Base-by-base conservation (phyloP, 2,113 vertebrate genomes). In the Bufo bufo region DNA sequence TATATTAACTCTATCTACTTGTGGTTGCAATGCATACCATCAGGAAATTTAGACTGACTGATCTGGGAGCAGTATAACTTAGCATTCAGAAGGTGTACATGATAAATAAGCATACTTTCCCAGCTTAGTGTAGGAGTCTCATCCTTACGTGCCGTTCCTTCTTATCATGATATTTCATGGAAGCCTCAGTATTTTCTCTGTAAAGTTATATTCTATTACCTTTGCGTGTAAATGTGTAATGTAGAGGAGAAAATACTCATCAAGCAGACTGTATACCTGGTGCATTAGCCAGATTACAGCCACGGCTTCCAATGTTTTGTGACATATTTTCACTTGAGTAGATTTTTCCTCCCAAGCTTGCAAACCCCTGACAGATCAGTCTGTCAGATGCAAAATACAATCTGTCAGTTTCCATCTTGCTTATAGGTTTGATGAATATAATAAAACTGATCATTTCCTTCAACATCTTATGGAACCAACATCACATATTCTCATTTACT, bases 371-470 rank as follows among this genome's bases (percentile, higher is more conserved):
- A 88, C 81, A 88, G 81, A 71, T 77, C 82, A 82, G 20, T 84
- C 80, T 88, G 87, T 65, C 87, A 88, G 80, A 84, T 59, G 54
- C 87, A 88, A 77, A 88, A 84, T 77, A 75, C 54, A 88, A 72
- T 88, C 80, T 88, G 87, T 88, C 87, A 88, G 69, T 59, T 88
- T 77, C 63, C 84, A 88, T 88, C 80, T 84, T 88, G 71, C 69
- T 77, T 59, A 84, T 65, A 84, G 71, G 71, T 88, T 83, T 88
- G 87, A 88, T 84, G 87, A 88, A 77, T 77, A 59, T 77, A 77
- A 88, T 88, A 84, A 88, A 84, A 82, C 87, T n/a, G 16, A 88
- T 88, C 54, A 77, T 83, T 88, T 77, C 33, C 17, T 82, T 19
- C 71, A 83, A 77, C 75, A 75, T 84, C 47, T 63, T 58, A 65